Evolutionary conservation across 2,888 invertebrate species (phyloP).

Genomic region (Siphlonurus alternatus): DNA sequence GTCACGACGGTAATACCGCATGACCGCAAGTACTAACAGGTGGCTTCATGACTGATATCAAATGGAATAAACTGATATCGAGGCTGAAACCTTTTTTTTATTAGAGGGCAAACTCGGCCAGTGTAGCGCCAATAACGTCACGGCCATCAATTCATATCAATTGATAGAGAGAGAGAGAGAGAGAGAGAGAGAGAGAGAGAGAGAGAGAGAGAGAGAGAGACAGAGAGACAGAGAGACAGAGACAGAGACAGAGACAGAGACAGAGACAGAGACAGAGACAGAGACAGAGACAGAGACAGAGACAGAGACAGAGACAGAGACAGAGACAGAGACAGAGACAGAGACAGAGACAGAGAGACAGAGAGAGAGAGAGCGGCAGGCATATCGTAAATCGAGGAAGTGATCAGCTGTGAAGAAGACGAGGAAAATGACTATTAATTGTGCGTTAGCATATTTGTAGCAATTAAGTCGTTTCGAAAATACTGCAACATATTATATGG

Average conservation of each 20-base stretch:
- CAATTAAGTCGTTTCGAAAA: too few relatives aligned
- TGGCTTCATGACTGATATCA: too few relatives aligned
- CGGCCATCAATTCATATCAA: too few relatives aligned
- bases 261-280: neutral
- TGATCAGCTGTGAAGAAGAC: too few relatives aligned
- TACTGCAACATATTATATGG: too few relatives aligned
- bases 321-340: neutral
- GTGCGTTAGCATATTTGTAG: too few relatives aligned
- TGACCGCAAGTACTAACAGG: too few relatives aligned
- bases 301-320: neutral
- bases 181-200: neutral
- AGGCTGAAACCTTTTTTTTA: neutral
- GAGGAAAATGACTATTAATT: too few relatives aligned
- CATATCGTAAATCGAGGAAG: too few relatives aligned
- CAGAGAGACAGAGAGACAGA: slow-evolving; percentile 1
- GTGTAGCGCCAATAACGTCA: neutral
- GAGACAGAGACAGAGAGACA: neutral
- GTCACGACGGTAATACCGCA: too few relatives aligned
- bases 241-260: neutral
- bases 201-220: neutral
- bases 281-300: neutral
- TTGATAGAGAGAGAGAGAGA: too few relatives aligned
- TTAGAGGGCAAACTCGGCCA: neutral
- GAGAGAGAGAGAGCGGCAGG: neutral
- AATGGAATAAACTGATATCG: neutral